Base-by-base conservation (phyloP, 2,113 vertebrate genomes). In the Chamaetylas fuelleborni region DNA sequence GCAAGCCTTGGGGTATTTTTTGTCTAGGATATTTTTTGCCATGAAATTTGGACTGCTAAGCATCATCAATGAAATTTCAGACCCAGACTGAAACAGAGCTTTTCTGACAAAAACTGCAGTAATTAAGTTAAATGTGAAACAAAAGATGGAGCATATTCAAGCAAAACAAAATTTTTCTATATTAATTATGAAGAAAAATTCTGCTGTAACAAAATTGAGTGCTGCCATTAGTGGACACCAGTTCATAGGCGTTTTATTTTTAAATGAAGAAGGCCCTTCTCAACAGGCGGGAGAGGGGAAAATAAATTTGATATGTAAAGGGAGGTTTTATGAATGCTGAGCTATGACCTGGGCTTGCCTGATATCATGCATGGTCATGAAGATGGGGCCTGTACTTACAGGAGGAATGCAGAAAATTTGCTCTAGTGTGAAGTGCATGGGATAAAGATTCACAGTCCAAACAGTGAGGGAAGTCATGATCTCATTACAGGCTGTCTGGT, bases 1-100 rank as follows among this genome's bases (percentile, higher is more conserved):
- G 95, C 92, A 95, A 90, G 88, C 94, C 94, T 96, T 94, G 97
- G 96, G 93, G 58, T 96, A 88, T 82, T 87, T 96, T 90, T 95
- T 96, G 61, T 54, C 50, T 86, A 90, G 91, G 67, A 79, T 51
- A 17, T 16, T 51, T 51, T 51, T 51, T 95, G 47, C 80, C 62
- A 48, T n/a, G 66, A 94, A 94, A 87, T 94, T 90, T 54, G 38
- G 85, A 94, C 90, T 93, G 86, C 79, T 88, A 81, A 96, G 38
- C 67, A 50, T 73, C 91, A 88, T 86, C 81, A 79, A 53, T 65
- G 82, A 91, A 78, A 84, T 93, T 88, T 45, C 89, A 93, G 72
- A 94, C 91, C 38, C 88, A 85, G 73, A 85, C 24, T 90, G 86
- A 95, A 96, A 95, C 78, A 95, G 96, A 97, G 92, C 77, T 96